Base-by-base conservation (phyloP, 2,888 invertebrate genomes). In the Ornithoptera alexandrae region DNA sequence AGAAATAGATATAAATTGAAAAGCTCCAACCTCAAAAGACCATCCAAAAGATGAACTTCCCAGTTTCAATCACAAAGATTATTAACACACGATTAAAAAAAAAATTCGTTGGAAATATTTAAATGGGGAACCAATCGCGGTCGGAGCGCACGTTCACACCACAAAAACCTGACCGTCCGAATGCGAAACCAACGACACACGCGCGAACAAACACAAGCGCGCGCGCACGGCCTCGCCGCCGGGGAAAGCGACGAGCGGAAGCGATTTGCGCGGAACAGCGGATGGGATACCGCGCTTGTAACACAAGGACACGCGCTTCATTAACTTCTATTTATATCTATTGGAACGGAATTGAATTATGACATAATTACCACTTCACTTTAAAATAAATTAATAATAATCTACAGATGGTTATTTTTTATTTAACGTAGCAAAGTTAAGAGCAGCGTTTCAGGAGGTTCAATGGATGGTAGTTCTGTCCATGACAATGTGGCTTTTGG, bases 121-220 rank as follows among this genome's bases (percentile, higher is more conserved):
- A 53, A 53, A 53, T 6, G 22, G 30, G 30, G 15, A 64, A 56
- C 36, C 60, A 36, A 18, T 24, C 53, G 46, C 36, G 12, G 12
- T n/a, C 10, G 18, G 61, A 12, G 17, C 62, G 62, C n/a, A 36
- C 70, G 70, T 70, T 70, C 64, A 63, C 53, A 50, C 18, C 53
- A 50, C 64, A 46, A 65, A 70, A 70, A 67, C 64, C 57, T 70
- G 64, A n/a, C 56, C 70, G 61, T 20, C n/a, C 36, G 57, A 70
- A 70, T 70, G 70, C 70, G 67, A 67, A 70, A 42, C 68, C 39
- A 60, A 64, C 30, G 30, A 30, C 58, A 66, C 53, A 39, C 69
- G 39, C 63, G 59, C 22, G 30, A 60, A 30, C 59, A 46, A 59
- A 59, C 58, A 62, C 18, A n/a, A 0, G n/a, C n/a, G 53, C n/a